Conservation (phyloP, 2,797 vertebrate genomes). For the Gambelia wislizenii region DNA sequence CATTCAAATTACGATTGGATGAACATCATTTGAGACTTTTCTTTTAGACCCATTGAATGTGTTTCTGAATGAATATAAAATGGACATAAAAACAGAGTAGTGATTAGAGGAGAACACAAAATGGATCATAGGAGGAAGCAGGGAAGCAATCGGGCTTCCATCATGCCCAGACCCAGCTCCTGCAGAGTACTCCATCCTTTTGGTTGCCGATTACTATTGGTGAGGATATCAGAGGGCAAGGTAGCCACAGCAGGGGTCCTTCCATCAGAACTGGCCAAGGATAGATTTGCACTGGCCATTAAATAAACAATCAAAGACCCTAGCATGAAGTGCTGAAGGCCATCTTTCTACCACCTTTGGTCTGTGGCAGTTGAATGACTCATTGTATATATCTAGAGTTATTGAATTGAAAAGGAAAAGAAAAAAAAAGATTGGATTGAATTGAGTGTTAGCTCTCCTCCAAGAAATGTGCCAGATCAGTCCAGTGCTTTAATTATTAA, state of each 20-base stretch:
- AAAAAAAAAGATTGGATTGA: too few species aligned
- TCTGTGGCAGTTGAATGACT: neutral
- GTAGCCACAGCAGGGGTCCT: neutral
- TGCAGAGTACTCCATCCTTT: too few species aligned
- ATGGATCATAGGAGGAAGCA: too few species aligned
- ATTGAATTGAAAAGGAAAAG: too few species aligned
- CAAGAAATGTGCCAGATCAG: neutral
- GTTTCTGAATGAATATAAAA: neutral
- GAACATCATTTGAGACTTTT: neutral
- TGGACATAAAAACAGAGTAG: neutral
- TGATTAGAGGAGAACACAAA: neutral
- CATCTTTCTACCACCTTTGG: neutral
- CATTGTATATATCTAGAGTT: neutral
- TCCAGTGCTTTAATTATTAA: conserved; percentile 28
- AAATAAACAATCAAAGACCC: neutral
- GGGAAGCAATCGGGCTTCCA: neutral
- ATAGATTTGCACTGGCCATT: neutral
- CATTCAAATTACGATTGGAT: neutral
- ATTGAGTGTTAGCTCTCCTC: neutral
- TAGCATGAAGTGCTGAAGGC: neutral
- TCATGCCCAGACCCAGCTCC: neutral
- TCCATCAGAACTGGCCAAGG: neutral
- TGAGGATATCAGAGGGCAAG: neutral
- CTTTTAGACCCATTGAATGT: neutral
- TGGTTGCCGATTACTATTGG: neutral